Evolutionary conservation across 2,113 vertebrate species (phyloP), one percentile per base, ranked within the genome.

Genomic region (Epinephelus moara): DNA sequence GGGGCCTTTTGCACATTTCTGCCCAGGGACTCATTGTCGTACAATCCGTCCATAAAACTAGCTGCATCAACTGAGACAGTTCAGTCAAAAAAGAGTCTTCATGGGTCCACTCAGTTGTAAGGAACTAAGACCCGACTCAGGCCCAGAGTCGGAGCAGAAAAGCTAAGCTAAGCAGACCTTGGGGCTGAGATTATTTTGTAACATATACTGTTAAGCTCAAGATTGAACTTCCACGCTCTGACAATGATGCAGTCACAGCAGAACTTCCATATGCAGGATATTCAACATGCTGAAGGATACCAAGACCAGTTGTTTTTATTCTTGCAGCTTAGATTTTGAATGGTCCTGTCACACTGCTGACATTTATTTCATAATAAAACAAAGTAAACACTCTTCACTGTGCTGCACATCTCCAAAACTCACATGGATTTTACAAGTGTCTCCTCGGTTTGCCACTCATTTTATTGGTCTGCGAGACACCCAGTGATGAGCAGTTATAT

Each of bases 391-490:
- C 4, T 4, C 3, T 61, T 6, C 11, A 17, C 11, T 25, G 21
- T 21, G 3, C 7, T 15, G 9, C 15, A 25, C 21, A 64, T 10
- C 61, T 21, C n/a, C 37, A 30, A 57, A 50, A 33, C 50, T 17
- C 63, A 68, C 37, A 45, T 8, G 18, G 62, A 42, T 60, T 50
- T 70, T 21, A 61, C 19, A 61, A 50, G 30, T 10, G 45, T 70
- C 30, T 14, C 21, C 17, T 70, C n/a, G 42, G 42, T 61, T 30
- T 52, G 55, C 19, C 7, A 23, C 21, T 50, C 18, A 12, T 19
- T 85, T 71, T 73, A 80, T 73, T 30, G 52, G 27, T 23, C 21
- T 64, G 42, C 27, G 66, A 4, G 42, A 45, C 1, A 45, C 42
- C 42, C 8, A 37, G 19, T 71, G 49, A 72, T 23, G 60, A 72